Base-by-base conservation (phyloP, 2,797 vertebrate genomes). In the Bryconaethiops microstoma region DNA sequence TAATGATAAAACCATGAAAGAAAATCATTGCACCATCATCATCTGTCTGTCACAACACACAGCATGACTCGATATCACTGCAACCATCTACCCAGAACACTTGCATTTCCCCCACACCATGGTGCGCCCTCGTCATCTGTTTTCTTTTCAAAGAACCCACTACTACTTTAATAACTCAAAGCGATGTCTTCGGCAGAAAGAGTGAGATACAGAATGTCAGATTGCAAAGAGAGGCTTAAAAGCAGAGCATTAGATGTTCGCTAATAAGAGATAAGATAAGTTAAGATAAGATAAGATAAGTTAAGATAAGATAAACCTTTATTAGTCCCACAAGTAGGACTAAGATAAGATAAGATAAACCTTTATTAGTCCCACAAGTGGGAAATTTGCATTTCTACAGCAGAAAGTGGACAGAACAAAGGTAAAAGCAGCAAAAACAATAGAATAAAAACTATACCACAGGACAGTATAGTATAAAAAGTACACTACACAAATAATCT, bases 51-150 rank as follows among this genome's bases (percentile, higher is more conserved):
- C 68, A 63, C n/a, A 81, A 77, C 29, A 86, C 67, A 48, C 72
- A 64, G 42, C 72, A 17, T 64, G 48, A 57, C 59, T 9, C 25
- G 48, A 62, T 79, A 87, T 83, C 81, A 68, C 12, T 42, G 50
- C 62, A 81, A 76, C 70, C 67, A 77, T 85, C 81, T 77, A 78
- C n/a, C 70, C 45, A 81, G 45, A 50, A 65, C 63, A 69, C 75
- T 72, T 73, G 59, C 57, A 76, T 65, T 60, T 75, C 60, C 57
- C 12, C 21, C 42, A 48, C 54, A 73, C 42, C 39, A 23, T 40
- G 25, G 35, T 60, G 7, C 19, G 67, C 21, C 71, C 64, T 29
- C 71, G 68, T 17, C 19, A 45, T 74, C 8, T 29, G 42, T 29
- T 42, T 57, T 16, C 21, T 59, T 67, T 57, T 39, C 17, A 74